Percentiles rank a stretch among this genome's conserved stretches.
Conservation (phyloP, 2,113 vertebrate genomes). For the Solea senegalensis region DNA sequence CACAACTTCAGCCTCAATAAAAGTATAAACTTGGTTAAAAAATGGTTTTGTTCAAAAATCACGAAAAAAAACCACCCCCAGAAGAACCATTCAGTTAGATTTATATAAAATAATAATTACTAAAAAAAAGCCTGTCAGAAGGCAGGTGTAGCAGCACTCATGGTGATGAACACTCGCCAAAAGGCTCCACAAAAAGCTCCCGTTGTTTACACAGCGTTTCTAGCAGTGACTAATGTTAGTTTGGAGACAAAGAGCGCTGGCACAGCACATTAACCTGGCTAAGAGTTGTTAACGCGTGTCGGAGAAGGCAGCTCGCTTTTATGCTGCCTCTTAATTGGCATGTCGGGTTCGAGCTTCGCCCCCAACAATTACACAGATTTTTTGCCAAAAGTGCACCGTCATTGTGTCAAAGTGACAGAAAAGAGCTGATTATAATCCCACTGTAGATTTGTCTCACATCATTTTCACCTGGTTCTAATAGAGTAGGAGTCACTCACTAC, state of each 20-base stretch:
- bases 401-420: slow-evolving; percentile 6
- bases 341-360: not conserved
- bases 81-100: slow-evolving; percentile 23
- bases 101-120: not conserved
- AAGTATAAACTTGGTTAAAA: slow-evolving; percentile 53
- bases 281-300: slow-evolving; percentile 9
- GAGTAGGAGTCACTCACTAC: too few relatives aligned
- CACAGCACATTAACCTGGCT: slow-evolving; percentile 8
- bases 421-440: not conserved
- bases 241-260: slow-evolving; percentile 6
- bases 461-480: too few relatives aligned
- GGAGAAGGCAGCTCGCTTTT: slow-evolving; percentile 9
- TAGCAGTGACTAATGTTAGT: slow-evolving; percentile 31
- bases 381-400: not conserved
- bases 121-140: not conserved
- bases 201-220: slow-evolving; percentile 28
- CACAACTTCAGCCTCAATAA: slow-evolving; percentile 29
- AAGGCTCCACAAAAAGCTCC: slow-evolving; percentile 4
- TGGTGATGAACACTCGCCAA: slow-evolving; percentile 10
- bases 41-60: slow-evolving; percentile 27
- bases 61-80: slow-evolving; percentile 3
- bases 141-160: not conserved
- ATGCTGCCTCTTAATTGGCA: not conserved
- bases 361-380: not conserved
- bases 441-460: not conserved